phyloP scores from a whole-genome alignment of 2,113 vertebrate genomes.

The Neofelis nebulosa region DNA sequence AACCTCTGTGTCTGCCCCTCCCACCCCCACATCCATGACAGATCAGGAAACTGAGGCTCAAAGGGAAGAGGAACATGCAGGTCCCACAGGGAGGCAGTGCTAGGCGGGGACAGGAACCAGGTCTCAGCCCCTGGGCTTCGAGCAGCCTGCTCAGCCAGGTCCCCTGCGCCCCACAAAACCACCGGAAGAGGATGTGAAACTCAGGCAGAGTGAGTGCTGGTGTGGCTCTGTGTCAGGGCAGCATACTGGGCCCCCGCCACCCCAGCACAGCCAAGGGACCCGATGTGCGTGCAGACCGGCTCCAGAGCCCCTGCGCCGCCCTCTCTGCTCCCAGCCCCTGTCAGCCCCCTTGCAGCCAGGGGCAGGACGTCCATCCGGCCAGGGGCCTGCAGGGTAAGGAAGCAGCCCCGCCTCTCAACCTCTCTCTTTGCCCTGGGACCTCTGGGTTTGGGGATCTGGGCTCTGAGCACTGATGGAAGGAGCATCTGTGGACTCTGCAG shows the following conservation, averaged over 20 bases:
- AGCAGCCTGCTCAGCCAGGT: background rate
- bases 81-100: background rate
- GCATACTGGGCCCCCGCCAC: background rate
- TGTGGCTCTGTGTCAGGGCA: fast-evolving
- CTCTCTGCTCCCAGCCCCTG: background rate
- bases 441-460: background rate
- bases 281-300: background rate
- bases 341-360: background rate
- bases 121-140: background rate
- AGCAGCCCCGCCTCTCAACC: fast-evolving
- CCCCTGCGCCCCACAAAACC: background rate
- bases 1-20: fast-evolving
- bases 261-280: background rate
- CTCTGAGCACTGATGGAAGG: background rate
- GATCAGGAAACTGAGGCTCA: background rate
- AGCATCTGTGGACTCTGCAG: background rate
- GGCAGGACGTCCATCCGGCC: background rate
- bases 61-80: background rate
- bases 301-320: fast-evolving
- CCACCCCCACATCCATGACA: too few relatives aligned
- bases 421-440: background rate
- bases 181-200: slow-evolving; percentile 61
- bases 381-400: background rate
- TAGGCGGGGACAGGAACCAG: background rate
- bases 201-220: background rate